Evolutionary conservation across 2,113 vertebrate genomes (phyloP).

Genomic region (Odobenus rosmarus): DNA sequence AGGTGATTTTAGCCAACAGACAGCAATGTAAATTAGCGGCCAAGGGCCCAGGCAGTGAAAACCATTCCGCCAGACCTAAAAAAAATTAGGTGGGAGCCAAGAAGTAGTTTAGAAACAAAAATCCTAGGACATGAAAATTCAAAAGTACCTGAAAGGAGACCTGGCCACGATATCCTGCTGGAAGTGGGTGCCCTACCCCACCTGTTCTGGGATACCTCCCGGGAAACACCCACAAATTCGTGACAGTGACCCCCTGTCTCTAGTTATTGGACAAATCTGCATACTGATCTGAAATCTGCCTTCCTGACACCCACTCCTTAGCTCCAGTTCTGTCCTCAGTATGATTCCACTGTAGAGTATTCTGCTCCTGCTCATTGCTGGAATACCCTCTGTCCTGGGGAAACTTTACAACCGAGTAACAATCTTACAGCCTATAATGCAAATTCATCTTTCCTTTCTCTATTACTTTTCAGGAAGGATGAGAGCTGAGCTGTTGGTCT

Average conservation of each 20-base stretch:
- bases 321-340: not conserved
- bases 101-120: constrained; percentile 29
- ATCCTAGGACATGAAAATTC: not conserved
- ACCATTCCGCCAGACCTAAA: constrained; percentile 14
- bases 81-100: constrained; percentile 3
- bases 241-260: not conserved
- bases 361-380: not conserved
- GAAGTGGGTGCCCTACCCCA: not conserved
- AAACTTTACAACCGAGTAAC: not conserved
- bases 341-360: not conserved
- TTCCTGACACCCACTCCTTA: not conserved
- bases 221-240: not conserved
- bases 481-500: not conserved
- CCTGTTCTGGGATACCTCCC: not conserved
- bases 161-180: not conserved
- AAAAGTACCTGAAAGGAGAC: not conserved
- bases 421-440: not conserved
- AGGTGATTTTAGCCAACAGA: constrained; percentile 27
- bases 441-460: not conserved
- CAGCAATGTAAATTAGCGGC: constrained; percentile 31
- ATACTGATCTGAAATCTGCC: not conserved
- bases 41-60: constrained; percentile 30
- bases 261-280: not conserved
- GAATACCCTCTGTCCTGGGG: not conserved
- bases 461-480: not conserved